These are phyloP conservation scores for Neostethus bicornis DNA, from an alignment of 2,797 vertebrate genomes.

Conservation along the genomic window DNA sequence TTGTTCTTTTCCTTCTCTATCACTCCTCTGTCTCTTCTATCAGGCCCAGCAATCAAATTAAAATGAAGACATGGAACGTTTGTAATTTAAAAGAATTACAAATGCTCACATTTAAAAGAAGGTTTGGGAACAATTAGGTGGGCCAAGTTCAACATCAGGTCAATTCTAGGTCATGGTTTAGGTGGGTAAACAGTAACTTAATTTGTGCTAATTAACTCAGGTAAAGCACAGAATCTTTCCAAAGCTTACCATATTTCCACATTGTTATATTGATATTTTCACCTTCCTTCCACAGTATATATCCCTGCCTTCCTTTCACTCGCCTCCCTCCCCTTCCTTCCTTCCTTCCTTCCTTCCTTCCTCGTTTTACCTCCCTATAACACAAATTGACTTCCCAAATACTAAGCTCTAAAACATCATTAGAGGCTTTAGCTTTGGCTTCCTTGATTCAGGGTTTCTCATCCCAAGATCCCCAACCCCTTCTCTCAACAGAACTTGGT, in stretches of 20 bases:
- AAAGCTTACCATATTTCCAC: conserved; percentile 45
- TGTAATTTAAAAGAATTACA: too few relatives aligned
- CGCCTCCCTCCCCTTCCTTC: conserved; percentile 30
- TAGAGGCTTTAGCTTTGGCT: conserved; percentile 47
- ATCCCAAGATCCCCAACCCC: conserved; percentile 35
- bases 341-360: conserved; percentile 38
- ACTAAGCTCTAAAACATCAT: conserved; percentile 72
- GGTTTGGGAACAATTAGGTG: too few relatives aligned
- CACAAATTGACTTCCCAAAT: conserved; percentile 70
- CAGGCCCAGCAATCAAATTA: too few relatives aligned
- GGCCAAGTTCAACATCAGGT: too few relatives aligned
- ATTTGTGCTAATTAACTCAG: conserved; percentile 40
- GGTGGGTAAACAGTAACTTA: conserved; percentile 14
- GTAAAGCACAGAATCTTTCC: conserved; percentile 38
- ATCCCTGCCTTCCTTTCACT: conserved; percentile 45
- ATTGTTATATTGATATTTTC: conserved; percentile 40
- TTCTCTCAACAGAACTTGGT: conserved; percentile 63
- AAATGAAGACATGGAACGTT: too few relatives aligned
- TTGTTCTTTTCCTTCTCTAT: too few relatives aligned
- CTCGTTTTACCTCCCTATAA: conserved; percentile 59
- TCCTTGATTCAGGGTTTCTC: conserved; percentile 44
- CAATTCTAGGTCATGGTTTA: background rate
- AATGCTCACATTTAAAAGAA: too few relatives aligned
- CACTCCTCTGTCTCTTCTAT: too few relatives aligned
- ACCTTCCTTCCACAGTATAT: conserved; percentile 40